These are phyloP conservation scores for Lottia gigantea DNA, from an alignment of 2,888 invertebrate species.

Conservation along the genomic window DNA sequence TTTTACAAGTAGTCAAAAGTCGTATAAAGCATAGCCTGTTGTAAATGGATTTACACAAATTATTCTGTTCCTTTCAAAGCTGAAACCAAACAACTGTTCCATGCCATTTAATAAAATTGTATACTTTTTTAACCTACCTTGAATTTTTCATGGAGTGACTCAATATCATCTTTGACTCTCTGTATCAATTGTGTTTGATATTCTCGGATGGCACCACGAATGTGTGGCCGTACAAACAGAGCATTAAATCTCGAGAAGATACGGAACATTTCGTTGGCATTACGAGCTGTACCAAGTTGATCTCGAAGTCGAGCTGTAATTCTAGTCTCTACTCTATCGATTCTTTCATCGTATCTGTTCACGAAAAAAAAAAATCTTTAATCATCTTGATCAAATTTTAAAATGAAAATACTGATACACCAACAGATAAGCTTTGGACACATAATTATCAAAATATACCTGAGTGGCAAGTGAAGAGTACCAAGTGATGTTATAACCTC, in stretches of 20 bases:
- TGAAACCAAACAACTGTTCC: too few species aligned
- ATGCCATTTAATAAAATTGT: too few species aligned
- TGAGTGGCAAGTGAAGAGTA: too few species aligned
- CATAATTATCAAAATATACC: too few species aligned
- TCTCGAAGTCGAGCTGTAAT: conserved; percentile 97
- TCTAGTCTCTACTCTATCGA: conserved; percentile 96
- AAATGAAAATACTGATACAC: too few species aligned
- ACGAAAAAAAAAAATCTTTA: not conserved
- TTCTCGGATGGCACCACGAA: conserved; percentile 97
- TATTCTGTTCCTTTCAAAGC: too few species aligned
- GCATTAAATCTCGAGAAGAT: conserved; percentile 98
- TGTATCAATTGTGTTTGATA: conserved; percentile 99
- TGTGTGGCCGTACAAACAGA: conserved; percentile 97
- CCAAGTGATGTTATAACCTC: too few species aligned
- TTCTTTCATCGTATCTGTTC: conserved; percentile 88
- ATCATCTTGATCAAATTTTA: too few species aligned
- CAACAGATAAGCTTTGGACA: too few species aligned
- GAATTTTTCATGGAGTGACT: conserved; percentile 96
- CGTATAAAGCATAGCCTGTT: too few species aligned
- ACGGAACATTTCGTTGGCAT: conserved; percentile 99
- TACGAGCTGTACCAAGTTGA: conserved; percentile 97
- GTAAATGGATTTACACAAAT: too few species aligned
- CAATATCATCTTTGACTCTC: conserved; percentile 98
- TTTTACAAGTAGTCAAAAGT: too few species aligned
- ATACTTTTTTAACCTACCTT: conserved; percentile 75